Percentiles rank a stretch among this genome's conserved stretches.
Conservation (phyloP, 2,888 invertebrate species). For the Lomographa bimaculata region DNA sequence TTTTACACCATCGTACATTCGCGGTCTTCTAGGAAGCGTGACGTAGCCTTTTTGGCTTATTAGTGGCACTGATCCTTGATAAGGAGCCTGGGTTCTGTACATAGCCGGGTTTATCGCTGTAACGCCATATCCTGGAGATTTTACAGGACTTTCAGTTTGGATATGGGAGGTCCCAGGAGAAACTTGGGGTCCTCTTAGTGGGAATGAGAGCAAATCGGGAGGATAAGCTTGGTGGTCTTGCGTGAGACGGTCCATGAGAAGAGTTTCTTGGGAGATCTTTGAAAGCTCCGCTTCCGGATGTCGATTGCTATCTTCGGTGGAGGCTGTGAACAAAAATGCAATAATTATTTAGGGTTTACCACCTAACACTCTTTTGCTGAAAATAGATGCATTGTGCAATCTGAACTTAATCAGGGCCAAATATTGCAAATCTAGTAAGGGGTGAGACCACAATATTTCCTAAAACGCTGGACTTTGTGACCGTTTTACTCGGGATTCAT, state of each 20-base stretch:
- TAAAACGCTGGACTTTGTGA: too few species aligned
- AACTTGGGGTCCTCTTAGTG: conserved; percentile 76
- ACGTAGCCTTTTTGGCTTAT: conserved; percentile 89
- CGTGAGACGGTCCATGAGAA: conserved; percentile 68
- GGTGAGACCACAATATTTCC: too few species aligned
- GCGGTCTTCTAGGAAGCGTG: conserved; percentile 92
- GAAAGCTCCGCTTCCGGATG: conserved; percentile 84
- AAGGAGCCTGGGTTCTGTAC: conserved; percentile 84
- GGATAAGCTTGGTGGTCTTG: conserved; percentile 87
- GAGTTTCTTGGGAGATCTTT: conserved; percentile 74
- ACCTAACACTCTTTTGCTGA: too few species aligned
- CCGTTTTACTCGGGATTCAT: too few species aligned
- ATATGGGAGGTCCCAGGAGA: conserved; percentile 75
- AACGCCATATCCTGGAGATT: conserved; percentile 67
- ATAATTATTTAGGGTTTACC: too few species aligned
- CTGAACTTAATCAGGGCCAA: too few species aligned
- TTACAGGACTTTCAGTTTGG: conserved; percentile 60
- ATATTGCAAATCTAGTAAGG: too few species aligned
- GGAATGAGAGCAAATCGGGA: conserved; percentile 92
- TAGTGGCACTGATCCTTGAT: conserved; percentile 80
- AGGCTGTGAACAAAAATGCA: conserved; percentile 66
- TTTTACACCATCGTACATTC: conserved; percentile 83
- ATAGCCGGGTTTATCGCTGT: conserved; percentile 54
- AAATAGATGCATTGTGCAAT: too few species aligned
- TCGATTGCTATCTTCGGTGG: conserved; percentile 85